These are phyloP conservation scores for Nautilus pompilius DNA, from an alignment of 1,140 invertebrate species.

Conservation along the genomic window DNA sequence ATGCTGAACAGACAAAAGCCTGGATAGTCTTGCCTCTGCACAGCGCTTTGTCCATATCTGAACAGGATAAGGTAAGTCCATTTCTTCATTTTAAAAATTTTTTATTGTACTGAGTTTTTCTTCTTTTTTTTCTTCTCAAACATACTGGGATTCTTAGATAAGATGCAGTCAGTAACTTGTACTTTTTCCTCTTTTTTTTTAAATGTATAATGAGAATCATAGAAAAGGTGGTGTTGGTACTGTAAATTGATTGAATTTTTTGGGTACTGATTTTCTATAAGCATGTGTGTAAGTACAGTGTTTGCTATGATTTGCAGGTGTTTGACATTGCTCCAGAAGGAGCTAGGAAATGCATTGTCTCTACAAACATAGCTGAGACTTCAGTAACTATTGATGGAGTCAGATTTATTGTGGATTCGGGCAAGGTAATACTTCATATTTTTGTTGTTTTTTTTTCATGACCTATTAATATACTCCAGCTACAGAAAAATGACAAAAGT, in stretches of 20 bases:
- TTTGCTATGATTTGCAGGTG: constrained; percentile 61
- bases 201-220: neutral
- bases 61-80: constrained; percentile 85
- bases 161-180: too few species aligned
- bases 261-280: too few species aligned
- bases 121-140: neutral
- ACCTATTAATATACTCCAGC: too few species aligned
- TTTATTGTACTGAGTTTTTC: neutral
- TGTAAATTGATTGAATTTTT: too few species aligned
- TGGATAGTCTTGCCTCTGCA: constrained; percentile 97
- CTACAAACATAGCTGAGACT: constrained; percentile 99
- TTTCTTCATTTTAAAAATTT: neutral
- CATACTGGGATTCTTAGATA: too few species aligned
- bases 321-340: constrained; percentile 96
- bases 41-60: constrained; percentile 84
- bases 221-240: too few species aligned
- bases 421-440: constrained; percentile 47
- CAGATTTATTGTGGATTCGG: constrained; percentile 93
- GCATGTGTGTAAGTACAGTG: too few species aligned
- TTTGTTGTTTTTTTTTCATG: neutral
- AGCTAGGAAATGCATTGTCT: constrained; percentile 93
- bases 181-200: neutral
- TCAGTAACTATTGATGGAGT: constrained; percentile 99
- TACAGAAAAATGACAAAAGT: too few species aligned
- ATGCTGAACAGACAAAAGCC: constrained; percentile 73